Percentiles rank a stretch among this genome's conserved stretches.
Conservation (phyloP, 2,888 invertebrate species). For the Mythimna ferrago region DNA sequence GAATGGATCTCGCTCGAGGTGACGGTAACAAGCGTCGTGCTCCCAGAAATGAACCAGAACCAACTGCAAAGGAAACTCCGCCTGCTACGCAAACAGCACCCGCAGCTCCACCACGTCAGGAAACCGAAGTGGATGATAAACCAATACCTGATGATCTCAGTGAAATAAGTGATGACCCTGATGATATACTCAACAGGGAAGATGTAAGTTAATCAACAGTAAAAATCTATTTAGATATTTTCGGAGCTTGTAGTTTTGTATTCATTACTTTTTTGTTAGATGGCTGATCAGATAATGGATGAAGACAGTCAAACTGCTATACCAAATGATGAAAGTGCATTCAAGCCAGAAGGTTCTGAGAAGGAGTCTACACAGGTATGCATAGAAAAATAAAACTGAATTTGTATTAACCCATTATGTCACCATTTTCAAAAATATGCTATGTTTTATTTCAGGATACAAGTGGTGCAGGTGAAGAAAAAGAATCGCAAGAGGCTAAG, state of each 20-base stretch:
- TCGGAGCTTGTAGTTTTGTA: not conserved
- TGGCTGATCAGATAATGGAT: conserved; percentile 85
- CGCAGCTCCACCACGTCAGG: conserved; percentile 72
- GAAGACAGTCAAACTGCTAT: conserved; percentile 83
- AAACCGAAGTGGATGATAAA: conserved; percentile 87
- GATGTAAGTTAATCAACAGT: conserved; percentile 86
- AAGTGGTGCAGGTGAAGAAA: conserved; percentile 83
- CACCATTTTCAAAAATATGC: conserved; percentile 5
- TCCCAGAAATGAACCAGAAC: conserved; percentile 81
- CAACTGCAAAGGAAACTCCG: conserved; percentile 75
- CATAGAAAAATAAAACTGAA: conserved; percentile 10
- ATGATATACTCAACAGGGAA: conserved; percentile 95
- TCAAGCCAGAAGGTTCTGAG: conserved; percentile 81
- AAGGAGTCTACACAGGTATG: conserved; percentile 86
- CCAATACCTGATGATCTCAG: conserved; percentile 94
- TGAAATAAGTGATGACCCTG: conserved; percentile 97
- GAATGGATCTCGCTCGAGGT: conserved; percentile 80
- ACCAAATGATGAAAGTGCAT: conserved; percentile 74
- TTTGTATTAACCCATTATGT: not conserved
- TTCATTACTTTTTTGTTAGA: conserved; percentile 67
- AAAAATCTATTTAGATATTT: not conserved
- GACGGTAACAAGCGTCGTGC: conserved; percentile 82
- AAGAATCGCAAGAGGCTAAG: conserved; percentile 88
- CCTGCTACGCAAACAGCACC: conserved; percentile 80
- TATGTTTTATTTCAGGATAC: conserved; percentile 76